Evolutionary conservation across 1,140 invertebrate species (phyloP).

Genomic region (Matsumurasca onukii): DNA sequence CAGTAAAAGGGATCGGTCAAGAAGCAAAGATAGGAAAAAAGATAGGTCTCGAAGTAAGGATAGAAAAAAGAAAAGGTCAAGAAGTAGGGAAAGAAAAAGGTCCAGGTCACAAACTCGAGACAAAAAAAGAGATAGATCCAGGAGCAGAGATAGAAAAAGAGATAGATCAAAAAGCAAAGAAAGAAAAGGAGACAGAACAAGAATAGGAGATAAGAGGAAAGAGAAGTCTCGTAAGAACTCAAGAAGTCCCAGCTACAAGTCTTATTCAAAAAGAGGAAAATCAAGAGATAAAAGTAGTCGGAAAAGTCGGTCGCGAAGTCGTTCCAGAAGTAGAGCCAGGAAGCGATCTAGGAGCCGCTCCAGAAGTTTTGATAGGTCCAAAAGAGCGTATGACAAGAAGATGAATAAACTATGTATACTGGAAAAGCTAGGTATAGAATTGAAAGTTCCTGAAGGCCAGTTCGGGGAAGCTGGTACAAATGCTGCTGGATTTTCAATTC

Average conservation of each 20-base stretch:
- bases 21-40: neutral
- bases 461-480: neutral
- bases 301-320: neutral
- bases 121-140: slow-evolving; percentile 18
- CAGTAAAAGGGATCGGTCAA: slow-evolving; percentile 3
- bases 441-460: slow-evolving; percentile 38
- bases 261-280: neutral
- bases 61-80: neutral
- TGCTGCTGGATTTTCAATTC: slow-evolving; percentile 40
- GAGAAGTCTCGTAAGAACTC: neutral
- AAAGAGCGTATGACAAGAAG: neutral
- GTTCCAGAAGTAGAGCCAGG: neutral
- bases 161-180: neutral
- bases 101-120: no score
- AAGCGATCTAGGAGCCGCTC: slow-evolving; percentile 7
- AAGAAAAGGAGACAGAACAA: neutral
- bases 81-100: neutral
- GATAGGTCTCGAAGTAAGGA: slow-evolving; percentile 14
- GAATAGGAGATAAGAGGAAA: slow-evolving; percentile 6
- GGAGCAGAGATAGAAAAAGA: slow-evolving; percentile 8
- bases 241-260: slow-evolving; percentile 10
- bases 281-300: slow-evolving; percentile 13
- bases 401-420: slow-evolving; percentile 34
- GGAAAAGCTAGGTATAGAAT: slow-evolving; percentile 43
- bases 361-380: slow-evolving; percentile 31